Evolutionary conservation across 1,140 invertebrate species (phyloP).

Genomic region (Temnothorax curvispinosus): DNA sequence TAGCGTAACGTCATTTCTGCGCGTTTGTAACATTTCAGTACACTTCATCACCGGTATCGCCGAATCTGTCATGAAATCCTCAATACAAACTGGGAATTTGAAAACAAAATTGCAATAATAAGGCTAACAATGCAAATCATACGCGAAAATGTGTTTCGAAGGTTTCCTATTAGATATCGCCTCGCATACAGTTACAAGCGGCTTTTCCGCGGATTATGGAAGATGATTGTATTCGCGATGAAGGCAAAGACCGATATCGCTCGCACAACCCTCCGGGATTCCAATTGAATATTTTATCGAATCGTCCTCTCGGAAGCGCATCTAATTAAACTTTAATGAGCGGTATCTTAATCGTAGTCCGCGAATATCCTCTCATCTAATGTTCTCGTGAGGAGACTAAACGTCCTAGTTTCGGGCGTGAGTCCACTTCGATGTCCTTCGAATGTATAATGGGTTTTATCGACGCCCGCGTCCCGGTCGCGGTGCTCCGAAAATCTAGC

Average conservation of each 20-base stretch:
- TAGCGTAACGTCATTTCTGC: slow-evolving; percentile 20
- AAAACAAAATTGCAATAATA: slow-evolving; percentile 2
- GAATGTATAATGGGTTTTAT: not conserved
- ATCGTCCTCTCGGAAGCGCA: not conserved
- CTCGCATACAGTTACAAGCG: not conserved
- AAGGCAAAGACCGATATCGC: not conserved
- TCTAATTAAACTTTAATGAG: slow-evolving; percentile 7
- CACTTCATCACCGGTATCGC: not conserved
- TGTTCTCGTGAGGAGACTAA: not conserved
- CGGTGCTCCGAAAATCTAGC: not conserved
- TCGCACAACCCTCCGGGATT: not conserved
- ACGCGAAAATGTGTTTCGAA: not conserved
- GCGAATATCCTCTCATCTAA: slow-evolving; percentile 19
- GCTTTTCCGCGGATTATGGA: slow-evolving; percentile 8
- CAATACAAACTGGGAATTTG: not conserved
- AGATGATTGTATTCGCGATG: slow-evolving; percentile 21
- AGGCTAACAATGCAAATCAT: not conserved
- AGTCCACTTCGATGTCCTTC: not conserved
- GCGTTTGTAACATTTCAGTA: not conserved
- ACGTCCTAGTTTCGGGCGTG: not conserved
- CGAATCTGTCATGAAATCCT: not conserved
- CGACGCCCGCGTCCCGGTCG: not conserved
- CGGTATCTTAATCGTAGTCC: slow-evolving; percentile 22
- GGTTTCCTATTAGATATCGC: not conserved
- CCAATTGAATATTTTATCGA: slow-evolving; percentile 33